These are phyloP conservation scores for Diaperis boleti DNA, from an alignment of 2,888 invertebrate genomes.

Conservation along the genomic window DNA sequence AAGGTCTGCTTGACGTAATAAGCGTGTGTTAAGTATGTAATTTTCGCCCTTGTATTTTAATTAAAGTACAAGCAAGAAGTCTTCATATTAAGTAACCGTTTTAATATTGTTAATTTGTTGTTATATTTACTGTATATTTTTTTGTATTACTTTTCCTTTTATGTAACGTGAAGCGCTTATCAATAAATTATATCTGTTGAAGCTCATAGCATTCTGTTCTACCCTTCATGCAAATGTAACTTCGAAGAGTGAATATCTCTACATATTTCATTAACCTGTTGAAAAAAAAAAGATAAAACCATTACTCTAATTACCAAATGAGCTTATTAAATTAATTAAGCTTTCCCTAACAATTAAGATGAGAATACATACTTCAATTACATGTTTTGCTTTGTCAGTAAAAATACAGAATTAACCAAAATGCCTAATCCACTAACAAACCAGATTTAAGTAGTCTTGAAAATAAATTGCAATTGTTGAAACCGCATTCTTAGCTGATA, in stretches of 20 bases:
- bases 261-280: neutral
- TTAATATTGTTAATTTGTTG: too few relatives aligned
- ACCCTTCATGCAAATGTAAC: neutral
- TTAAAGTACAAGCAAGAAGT: too few relatives aligned
- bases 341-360: neutral
- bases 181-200: neutral
- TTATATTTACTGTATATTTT: too few relatives aligned
- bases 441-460: constrained; percentile 8
- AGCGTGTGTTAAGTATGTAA: too few relatives aligned
- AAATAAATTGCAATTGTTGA: constrained; percentile 26
- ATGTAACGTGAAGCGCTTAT: too few relatives aligned
- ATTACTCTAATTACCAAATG: neutral
- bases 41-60: too few relatives aligned
- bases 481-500: constrained; percentile 3
- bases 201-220: neutral
- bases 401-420: too few relatives aligned
- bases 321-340: neutral
- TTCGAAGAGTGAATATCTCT: neutral
- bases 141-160: too few relatives aligned
- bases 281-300: neutral
- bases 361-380: constrained; percentile 1
- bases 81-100: too few relatives aligned
- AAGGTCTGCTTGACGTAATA: too few relatives aligned
- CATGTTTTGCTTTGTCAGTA: neutral
- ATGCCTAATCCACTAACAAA: too few relatives aligned